phyloP scores from a whole-genome alignment of 2,797 vertebrate species.

The Furcifer pardalis region DNA sequence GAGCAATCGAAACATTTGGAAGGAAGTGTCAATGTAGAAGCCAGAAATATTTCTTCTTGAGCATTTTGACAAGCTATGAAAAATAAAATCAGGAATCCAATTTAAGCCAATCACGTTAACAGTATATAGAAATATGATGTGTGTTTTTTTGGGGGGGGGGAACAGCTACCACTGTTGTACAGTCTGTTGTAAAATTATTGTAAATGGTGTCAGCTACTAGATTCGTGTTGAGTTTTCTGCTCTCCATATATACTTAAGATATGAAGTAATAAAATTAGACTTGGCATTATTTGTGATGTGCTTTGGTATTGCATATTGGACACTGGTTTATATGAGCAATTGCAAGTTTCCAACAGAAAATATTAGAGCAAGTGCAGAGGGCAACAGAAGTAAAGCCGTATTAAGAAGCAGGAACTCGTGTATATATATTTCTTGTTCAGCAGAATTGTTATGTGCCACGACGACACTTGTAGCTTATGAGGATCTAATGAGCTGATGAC shows the following conservation, averaged over 20 bases:
- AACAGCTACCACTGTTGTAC: not conserved
- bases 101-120: slow-evolving; percentile 15
- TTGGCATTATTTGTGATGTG: not conserved
- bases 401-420: not conserved
- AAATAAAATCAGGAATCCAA: slow-evolving; percentile 31
- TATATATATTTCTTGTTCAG: too few relatives aligned
- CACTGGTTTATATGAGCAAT: not conserved
- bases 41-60: not conserved
- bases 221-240: slow-evolving; percentile 8
- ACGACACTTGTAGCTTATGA: too few relatives aligned
- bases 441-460: too few relatives aligned
- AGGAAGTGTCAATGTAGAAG: not conserved
- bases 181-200: slow-evolving; percentile 19
- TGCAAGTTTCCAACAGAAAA: not conserved
- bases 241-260: not conserved
- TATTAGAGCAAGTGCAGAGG: not conserved
- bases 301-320: not conserved
- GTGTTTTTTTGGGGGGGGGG: slow-evolving; percentile 11
- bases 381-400: not conserved
- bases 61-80: not conserved
- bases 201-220: slow-evolving; percentile 12
- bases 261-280: slow-evolving; percentile 19
- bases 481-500: too few relatives aligned
- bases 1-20: not conserved
- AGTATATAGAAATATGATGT: not conserved